Conservation (phyloP, 2,113 vertebrate species). For the Melanotaenia duboulayi region DNA sequence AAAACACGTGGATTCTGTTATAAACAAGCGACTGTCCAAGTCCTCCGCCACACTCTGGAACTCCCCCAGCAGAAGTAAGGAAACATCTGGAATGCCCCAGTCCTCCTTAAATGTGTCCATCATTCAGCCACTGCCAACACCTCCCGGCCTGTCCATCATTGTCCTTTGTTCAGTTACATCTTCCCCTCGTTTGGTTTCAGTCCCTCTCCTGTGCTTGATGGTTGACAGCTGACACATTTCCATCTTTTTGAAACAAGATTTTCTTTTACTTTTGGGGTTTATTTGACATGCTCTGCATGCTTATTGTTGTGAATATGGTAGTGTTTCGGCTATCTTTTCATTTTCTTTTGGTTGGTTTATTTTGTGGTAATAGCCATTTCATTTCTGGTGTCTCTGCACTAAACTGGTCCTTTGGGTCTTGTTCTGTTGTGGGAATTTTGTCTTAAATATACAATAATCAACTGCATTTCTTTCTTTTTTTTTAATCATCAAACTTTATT, state of each 20-base stretch:
- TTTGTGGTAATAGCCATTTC: slow-evolving; percentile 67
- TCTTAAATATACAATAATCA: slow-evolving; percentile 15
- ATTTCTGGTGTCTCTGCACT: slow-evolving; percentile 34
- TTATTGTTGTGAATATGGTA: slow-evolving; percentile 28
- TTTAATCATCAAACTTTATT: slow-evolving; percentile 8
- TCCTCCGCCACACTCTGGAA: slow-evolving; percentile 99
- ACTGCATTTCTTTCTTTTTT: not conserved
- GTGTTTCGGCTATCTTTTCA: slow-evolving; percentile 31
- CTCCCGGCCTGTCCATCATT: slow-evolving; percentile 58
- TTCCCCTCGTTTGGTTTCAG: slow-evolving; percentile 52
- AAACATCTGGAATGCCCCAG: slow-evolving; percentile 66
- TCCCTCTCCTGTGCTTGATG: slow-evolving; percentile 63
- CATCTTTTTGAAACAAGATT: slow-evolving; percentile 38
- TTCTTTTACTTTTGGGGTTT: slow-evolving; percentile 18
- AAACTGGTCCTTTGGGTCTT: slow-evolving; percentile 32
- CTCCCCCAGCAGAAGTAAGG: slow-evolving; percentile 99
- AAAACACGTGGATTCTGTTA: slow-evolving; percentile 99
- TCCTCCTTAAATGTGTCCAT: slow-evolving; percentile 56
- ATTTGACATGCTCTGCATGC: slow-evolving; percentile 51
- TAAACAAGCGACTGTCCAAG: slow-evolving; percentile 99
- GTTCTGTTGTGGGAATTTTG: slow-evolving; percentile 14
- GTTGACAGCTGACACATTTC: slow-evolving; percentile 64
- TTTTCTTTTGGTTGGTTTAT: slow-evolving; percentile 57
- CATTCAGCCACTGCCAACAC: slow-evolving; percentile 54
- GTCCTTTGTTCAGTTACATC: slow-evolving; percentile 54